Evolutionary conservation across 2,888 invertebrate species (phyloP).

Genomic region (Agrochola lychnidis): DNA sequence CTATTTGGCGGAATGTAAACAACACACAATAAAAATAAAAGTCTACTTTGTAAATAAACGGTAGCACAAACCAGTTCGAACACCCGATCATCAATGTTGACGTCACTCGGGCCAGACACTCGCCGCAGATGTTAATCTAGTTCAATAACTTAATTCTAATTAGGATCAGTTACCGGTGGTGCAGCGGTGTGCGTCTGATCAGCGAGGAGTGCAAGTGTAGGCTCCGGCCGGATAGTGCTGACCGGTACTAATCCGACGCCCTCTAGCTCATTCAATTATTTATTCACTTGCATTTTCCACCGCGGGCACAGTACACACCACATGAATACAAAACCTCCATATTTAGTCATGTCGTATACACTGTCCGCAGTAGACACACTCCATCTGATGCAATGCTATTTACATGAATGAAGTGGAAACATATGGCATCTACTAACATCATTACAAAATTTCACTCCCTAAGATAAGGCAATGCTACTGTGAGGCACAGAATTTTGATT

Average conservation of each 20-base stretch:
- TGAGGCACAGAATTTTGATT: not conserved
- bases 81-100: too few species aligned
- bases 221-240: not conserved
- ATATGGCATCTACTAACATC: not conserved
- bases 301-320: not conserved
- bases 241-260: slow-evolving; percentile 1
- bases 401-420: not conserved
- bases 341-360: too few species aligned
- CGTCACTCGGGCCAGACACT: too few species aligned
- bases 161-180: not conserved
- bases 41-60: too few species aligned
- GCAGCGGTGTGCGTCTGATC: not conserved
- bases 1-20: too few species aligned
- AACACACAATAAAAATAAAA: too few species aligned
- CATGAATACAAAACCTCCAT: too few species aligned
- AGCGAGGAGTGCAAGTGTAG: too few species aligned
- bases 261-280: not conserved
- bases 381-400: not conserved
- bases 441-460: not conserved
- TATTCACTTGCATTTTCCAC: slow-evolving; percentile 1
- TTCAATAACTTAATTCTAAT: not conserved
- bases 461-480: not conserved
- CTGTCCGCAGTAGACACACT: too few species aligned
- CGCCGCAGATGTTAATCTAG: too few species aligned
- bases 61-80: too few species aligned